Base-by-base conservation (phyloP, 1,140 invertebrate genomes). In the Chrysoperla carnea region DNA sequence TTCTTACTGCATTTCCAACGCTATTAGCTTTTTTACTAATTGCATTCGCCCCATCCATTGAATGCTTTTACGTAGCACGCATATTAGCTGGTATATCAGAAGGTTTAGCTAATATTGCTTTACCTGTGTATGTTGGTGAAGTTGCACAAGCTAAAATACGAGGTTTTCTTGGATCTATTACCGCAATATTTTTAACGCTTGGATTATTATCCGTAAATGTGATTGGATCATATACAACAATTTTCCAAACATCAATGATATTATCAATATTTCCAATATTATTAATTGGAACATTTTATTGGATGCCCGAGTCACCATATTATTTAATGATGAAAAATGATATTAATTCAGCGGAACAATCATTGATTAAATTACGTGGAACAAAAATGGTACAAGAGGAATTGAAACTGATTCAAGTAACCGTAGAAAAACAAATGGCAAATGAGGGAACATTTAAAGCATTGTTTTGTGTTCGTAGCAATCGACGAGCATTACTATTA, bases 301-400 rank as follows among this genome's bases (percentile, higher is more conserved):
- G 8, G 37, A 54, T 68, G 40, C 68, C 68, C 1, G 69, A 71
- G 52, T 66, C 67, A 35, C 69, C 69, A 8, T 47, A 49, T 6
- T 55, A 51, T 31, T 43, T 56, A 1, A 23, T 55, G 8, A 44
- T 44, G 15, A 51, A 50, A 40, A 43, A 47, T 4, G n/a, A 44
- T 5, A 4, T 37, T 4, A 46, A 47, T 13, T 46, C 53, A 9
- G 53, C 55, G 1, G 28, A 37, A 29, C 37, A 41, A 9, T 45
- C 40, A 36, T 40, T 56, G 38, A 64, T 15, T 38, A 38, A 39
- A 8, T 44, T 54, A 7, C 37, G 50, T 23, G 8, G n/a, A 4
- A 11, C n/a, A 14, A 15, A 37, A 14, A 15, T 13, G 8, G 14
- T 15, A 12, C 7, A 37, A 13, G 14, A 37, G 3, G 31, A 33